Conservation (phyloP, 2,797 vertebrate species). For the Naso thynnoides region DNA sequence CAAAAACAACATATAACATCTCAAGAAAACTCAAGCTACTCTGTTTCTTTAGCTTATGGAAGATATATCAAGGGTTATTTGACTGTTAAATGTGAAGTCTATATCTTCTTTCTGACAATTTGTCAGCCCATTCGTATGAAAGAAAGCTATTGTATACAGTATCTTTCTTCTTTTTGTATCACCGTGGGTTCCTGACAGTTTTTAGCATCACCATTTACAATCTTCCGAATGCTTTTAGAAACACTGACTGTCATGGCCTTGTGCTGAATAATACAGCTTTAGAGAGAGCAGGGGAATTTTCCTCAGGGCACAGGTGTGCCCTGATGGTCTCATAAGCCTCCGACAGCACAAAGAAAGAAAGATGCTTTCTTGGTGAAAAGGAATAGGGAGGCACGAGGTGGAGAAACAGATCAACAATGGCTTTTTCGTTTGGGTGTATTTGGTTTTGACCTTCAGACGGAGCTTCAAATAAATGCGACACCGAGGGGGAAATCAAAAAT, state of each 20-base stretch:
- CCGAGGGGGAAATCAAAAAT: conserved; percentile 73
- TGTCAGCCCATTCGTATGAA: conserved; percentile 42
- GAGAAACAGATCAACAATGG: conserved; percentile 79
- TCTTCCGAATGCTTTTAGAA: conserved; percentile 76
- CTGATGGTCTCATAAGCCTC: conserved; percentile 80
- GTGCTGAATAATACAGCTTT: conserved; percentile 81
- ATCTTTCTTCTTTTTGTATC: conserved; percentile 52
- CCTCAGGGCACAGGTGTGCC: conserved; percentile 80
- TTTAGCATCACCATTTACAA: conserved; percentile 76
- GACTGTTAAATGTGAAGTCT: conserved; percentile 36
- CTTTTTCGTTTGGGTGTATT: conserved; percentile 76
- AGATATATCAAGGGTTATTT: conserved; percentile 30
- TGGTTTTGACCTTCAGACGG: conserved; percentile 79
- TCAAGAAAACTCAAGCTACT: conserved; percentile 1
- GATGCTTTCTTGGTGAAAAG: conserved; percentile 76
- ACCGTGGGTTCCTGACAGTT: conserved; percentile 66
- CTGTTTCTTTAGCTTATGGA: conserved; percentile 22
- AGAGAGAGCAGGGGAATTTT: conserved; percentile 81
- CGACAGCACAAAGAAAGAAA: conserved; percentile 76
- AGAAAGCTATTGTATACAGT: conserved; percentile 52
- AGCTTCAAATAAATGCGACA: conserved; percentile 75
- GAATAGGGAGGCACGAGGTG: conserved; percentile 73
- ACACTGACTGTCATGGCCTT: conserved; percentile 77
- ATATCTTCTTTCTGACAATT: conserved; percentile 48
- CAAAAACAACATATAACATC: conserved; percentile 17